phyloP scores from a whole-genome alignment of 2,113 vertebrate species.

The Ovibos moschatus region DNA sequence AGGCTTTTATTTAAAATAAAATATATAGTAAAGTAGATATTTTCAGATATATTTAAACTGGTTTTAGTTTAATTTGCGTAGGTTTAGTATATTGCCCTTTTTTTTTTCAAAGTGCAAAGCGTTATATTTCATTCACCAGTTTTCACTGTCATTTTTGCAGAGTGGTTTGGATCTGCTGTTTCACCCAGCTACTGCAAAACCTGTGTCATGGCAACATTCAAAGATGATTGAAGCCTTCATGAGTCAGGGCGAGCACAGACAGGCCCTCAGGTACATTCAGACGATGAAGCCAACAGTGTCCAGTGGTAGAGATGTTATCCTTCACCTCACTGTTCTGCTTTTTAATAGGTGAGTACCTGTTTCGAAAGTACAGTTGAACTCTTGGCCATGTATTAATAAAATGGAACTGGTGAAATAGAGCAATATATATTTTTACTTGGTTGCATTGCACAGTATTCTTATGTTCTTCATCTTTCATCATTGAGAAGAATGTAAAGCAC shows the following conservation, averaged over 20 bases:
- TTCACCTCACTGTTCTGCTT: slow-evolving; percentile 91
- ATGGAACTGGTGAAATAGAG: neutral
- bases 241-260: slow-evolving; percentile 89
- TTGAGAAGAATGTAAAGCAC: neutral
- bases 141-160: slow-evolving; percentile 75
- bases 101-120: neutral
- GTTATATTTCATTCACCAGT: neutral
- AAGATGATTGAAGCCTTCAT: slow-evolving; percentile 91
- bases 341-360: slow-evolving; percentile 88
- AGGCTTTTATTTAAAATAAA: neutral
- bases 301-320: slow-evolving; percentile 84
- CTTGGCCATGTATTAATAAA: neutral
- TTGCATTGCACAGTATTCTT: neutral
- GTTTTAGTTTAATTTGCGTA: neutral
- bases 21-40: neutral
- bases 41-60: neutral
- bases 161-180: slow-evolving; percentile 91
- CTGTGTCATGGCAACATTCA: slow-evolving; percentile 90
- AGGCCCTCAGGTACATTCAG: slow-evolving; percentile 91
- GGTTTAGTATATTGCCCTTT: neutral
- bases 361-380: neutral
- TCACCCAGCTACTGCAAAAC: slow-evolving; percentile 89
- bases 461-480: neutral
- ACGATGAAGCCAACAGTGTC: slow-evolving; percentile 86
- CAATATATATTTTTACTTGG: neutral